Evolutionary conservation across 1,140 invertebrate species (phyloP).

Genomic region (Eueides isabella): DNA sequence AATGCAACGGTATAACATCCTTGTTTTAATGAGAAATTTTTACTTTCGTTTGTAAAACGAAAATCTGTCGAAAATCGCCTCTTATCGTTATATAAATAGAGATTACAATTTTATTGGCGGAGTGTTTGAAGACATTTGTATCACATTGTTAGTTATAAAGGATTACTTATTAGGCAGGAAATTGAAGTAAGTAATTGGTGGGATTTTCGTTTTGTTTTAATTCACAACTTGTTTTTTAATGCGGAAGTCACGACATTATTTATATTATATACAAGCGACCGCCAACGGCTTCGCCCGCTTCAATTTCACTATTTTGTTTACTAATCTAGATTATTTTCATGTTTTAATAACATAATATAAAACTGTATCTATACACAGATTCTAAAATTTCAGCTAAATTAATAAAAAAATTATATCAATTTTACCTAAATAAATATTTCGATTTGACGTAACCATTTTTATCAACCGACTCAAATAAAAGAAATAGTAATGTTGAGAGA

Average conservation of each 20-base stretch:
- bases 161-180: constrained; percentile 11
- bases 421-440: too few relatives aligned
- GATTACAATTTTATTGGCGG: neutral
- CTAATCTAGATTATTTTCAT: too few relatives aligned
- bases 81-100: neutral
- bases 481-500: too few relatives aligned
- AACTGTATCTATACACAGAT: too few relatives aligned
- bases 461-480: too few relatives aligned
- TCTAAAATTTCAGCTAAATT: too few relatives aligned
- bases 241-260: neutral
- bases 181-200: constrained; percentile 7
- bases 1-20: constrained; percentile 37
- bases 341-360: too few relatives aligned
- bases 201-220: constrained; percentile 3
- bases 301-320: too few relatives aligned
- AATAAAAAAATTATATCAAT: too few relatives aligned
- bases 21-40: constrained; percentile 27
- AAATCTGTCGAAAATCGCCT: neutral
- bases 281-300: too few relatives aligned
- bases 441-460: too few relatives aligned
- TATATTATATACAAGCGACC: too few relatives aligned
- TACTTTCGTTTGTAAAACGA: neutral
- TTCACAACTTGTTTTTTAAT: neutral
- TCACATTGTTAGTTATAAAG: constrained; percentile 7
- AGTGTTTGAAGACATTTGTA: neutral